These are phyloP conservation scores for Diorhabda sublineata DNA, from an alignment of 1,140 invertebrate genomes.

Conservation along the genomic window DNA sequence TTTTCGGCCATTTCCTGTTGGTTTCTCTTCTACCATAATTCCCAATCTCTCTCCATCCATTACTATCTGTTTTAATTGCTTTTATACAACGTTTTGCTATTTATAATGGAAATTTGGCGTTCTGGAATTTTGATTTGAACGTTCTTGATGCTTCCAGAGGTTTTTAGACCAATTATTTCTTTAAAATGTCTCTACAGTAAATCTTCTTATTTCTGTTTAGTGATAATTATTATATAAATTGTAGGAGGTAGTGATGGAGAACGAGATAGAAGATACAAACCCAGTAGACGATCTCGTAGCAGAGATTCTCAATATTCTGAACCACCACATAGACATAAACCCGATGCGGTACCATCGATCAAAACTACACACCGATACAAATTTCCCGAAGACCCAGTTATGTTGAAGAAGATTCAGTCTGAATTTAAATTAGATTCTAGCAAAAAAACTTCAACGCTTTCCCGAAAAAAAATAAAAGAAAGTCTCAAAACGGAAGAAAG, in stretches of 20 bases:
- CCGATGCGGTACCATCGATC: conserved; percentile 26
- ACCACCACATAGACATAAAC: conserved; percentile 38
- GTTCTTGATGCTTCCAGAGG: no score
- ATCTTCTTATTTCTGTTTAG: no score
- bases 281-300: conserved; percentile 39
- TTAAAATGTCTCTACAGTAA: no score
- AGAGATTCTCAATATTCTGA: conserved; percentile 45
- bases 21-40: no score
- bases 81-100: no score
- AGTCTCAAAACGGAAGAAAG: conserved; percentile 36
- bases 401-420: conserved; percentile 27
- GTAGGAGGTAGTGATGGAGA: conserved; percentile 44
- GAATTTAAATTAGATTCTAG: conserved; percentile 24
- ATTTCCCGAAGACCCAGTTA: conserved; percentile 27
- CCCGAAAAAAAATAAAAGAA: conserved; percentile 37
- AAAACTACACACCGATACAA: conserved; percentile 25
- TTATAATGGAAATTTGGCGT: no score
- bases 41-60: no score
- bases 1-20: no score
- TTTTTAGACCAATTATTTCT: no score
- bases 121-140: no score
- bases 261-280: conserved; percentile 42
- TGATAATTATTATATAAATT: no score
- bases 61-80: no score
- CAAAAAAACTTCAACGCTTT: conserved; percentile 34